Evolutionary conservation across 2,113 vertebrate genomes (phyloP).

Genomic region (Crotalus viridis): DNA sequence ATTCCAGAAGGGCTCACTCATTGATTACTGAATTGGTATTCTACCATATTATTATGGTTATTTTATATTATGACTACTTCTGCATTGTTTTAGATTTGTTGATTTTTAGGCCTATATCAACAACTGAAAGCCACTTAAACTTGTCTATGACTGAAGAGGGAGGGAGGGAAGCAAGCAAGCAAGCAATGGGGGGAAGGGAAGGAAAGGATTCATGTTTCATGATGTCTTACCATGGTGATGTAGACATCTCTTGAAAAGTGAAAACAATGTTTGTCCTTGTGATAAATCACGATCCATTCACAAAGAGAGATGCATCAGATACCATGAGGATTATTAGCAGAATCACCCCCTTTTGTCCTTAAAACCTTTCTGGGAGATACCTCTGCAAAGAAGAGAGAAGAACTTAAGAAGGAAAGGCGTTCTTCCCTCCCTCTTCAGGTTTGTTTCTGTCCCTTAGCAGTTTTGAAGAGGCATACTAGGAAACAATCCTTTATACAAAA

Average conservation of each 20-base stretch:
- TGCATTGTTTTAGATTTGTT: not conserved
- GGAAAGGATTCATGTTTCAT: slow-evolving; percentile 74
- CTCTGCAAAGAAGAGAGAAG: slow-evolving; percentile 65
- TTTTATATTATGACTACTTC: not conserved
- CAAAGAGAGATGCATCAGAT: slow-evolving; percentile 76
- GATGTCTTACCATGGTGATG: slow-evolving; percentile 75
- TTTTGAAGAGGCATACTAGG: not conserved
- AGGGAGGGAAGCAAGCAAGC: not conserved
- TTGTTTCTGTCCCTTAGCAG: not conserved
- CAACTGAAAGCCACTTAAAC: not conserved
- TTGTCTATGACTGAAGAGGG: not conserved
- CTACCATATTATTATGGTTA: not conserved
- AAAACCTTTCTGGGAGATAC: slow-evolving; percentile 67
- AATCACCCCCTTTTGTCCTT: slow-evolving; percentile 36
- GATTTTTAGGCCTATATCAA: not conserved
- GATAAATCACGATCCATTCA: slow-evolving; percentile 76
- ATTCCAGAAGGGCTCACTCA: not conserved
- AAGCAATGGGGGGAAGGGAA: too few relatives aligned
- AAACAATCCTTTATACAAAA: not conserved
- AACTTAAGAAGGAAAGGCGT: slow-evolving; percentile 36
- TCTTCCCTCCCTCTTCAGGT: not conserved
- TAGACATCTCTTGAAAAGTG: slow-evolving; percentile 72
- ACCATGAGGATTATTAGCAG: slow-evolving; percentile 72
- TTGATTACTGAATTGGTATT: not conserved
- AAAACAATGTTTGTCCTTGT: slow-evolving; percentile 78